Evolutionary conservation across 1,140 invertebrate species (phyloP).

Genomic region (Drosophila subobscura): DNA sequence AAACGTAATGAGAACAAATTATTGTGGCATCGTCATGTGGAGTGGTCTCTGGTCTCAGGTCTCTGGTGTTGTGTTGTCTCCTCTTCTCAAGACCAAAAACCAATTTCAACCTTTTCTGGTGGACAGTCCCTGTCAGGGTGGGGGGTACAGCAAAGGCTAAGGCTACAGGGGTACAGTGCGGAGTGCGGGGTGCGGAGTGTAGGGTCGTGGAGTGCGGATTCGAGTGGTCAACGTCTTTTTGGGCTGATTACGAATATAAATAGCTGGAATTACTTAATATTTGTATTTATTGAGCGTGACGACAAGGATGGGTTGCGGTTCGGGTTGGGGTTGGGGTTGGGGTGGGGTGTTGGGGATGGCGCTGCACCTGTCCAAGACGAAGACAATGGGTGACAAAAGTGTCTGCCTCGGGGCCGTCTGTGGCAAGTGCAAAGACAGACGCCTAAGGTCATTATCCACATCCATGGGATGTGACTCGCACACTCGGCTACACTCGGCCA

Average conservation of each 20-base stretch:
- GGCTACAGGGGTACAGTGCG: no score
- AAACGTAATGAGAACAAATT: conserved; percentile 62
- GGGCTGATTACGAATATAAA: conserved; percentile 39
- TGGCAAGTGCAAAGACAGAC: conserved; percentile 41
- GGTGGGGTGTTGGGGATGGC: no score
- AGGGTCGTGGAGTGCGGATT: no score
- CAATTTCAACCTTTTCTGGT: not conserved
- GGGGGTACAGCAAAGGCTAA: no score
- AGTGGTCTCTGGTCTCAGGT: not conserved
- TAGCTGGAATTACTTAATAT: conserved; percentile 64
- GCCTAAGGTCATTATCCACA: conserved; percentile 61
- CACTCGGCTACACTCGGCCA: not conserved
- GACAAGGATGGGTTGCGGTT: not conserved
- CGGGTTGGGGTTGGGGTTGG: not conserved
- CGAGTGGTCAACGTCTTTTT: conserved; percentile 9
- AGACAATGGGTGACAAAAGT: conserved; percentile 61
- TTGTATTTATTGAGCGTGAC: conserved; percentile 73
- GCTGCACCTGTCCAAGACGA: conserved; percentile 52
- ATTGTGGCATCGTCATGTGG: conserved; percentile 31
- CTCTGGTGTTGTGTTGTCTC: no score
- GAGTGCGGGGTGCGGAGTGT: no score
- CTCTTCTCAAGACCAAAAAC: not conserved
- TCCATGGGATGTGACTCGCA: conserved; percentile 10
- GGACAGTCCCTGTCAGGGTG: no score
- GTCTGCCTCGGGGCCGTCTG: not conserved